phyloP scores from a whole-genome alignment of 2,113 vertebrate species.

The Mormyrus iriodes region DNA sequence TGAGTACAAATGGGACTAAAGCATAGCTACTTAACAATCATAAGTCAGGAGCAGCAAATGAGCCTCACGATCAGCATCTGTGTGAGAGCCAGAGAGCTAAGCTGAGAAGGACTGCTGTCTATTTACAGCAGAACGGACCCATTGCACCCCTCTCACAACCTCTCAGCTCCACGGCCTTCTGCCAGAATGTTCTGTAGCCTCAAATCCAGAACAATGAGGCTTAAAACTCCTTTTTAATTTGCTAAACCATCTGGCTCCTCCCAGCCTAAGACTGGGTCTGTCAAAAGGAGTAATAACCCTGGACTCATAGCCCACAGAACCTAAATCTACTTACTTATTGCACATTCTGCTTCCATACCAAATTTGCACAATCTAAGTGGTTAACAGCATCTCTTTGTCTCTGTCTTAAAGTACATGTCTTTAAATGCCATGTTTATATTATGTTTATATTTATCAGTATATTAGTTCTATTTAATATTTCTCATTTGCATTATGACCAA shows the following conservation, averaged over 20 bases:
- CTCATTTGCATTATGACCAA: background rate
- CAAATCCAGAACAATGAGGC: background rate
- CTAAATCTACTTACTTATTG: background rate
- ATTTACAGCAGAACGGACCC: background rate
- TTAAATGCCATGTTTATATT: background rate
- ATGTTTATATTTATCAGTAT: background rate
- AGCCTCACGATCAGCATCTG: background rate
- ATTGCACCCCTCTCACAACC: background rate
- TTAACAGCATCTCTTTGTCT: background rate
- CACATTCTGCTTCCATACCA: background rate
- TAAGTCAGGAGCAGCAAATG: background rate
- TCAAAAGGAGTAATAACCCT: background rate
- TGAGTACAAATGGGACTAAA: conserved; percentile 38
- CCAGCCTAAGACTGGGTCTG: background rate
- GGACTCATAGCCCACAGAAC: background rate
- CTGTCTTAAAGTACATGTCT: background rate
- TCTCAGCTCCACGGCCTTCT: background rate
- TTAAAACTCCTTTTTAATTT: background rate
- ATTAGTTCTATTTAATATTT: background rate
- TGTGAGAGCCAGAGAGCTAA: background rate
- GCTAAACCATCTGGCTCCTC: background rate
- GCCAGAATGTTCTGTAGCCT: background rate
- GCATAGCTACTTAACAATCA: conserved; percentile 12
- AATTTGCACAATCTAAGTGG: background rate
- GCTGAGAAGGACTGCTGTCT: background rate